A percentile compares a stretch with the other conserved stretches of the same genome.
Evolutionary conservation across 2,888 invertebrate genomes (phyloP).

Genomic region (Cephus runcator): DNA sequence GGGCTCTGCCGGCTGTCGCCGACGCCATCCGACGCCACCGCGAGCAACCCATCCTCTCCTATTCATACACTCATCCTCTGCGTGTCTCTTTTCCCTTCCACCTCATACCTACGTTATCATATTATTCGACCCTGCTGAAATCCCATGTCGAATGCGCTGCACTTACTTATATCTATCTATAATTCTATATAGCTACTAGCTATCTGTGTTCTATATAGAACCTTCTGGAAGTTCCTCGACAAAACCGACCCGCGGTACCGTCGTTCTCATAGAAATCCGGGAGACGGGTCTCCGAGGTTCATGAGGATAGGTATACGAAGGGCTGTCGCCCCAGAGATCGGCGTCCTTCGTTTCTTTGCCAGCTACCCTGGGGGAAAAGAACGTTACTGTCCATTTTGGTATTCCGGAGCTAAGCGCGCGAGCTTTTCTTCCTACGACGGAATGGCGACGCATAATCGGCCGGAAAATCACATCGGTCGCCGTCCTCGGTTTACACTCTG

Average conservation of each 20-base stretch:
- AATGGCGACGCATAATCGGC: constrained; percentile 2
- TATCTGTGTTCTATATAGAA: constrained; percentile 2
- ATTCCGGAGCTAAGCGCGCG: constrained; percentile 2
- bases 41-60: constrained; percentile 8
- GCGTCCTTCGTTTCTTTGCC: neutral
- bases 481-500: neutral
- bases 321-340: neutral
- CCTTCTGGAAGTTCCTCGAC: neutral
- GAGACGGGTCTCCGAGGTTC: neutral
- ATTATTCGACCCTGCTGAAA: constrained; percentile 17
- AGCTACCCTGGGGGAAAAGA: neutral
- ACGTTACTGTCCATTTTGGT: constrained; percentile 1
- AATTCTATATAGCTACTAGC: neutral
- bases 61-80: neutral
- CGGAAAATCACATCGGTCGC: neutral
- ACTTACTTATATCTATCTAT: neutral
- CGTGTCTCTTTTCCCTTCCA: neutral
- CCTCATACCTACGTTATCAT: constrained; percentile 17
- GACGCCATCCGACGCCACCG: constrained; percentile 27
- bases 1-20: constrained; percentile 48
- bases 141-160: neutral
- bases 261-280: neutral
- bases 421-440: neutral
- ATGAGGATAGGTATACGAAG: neutral
- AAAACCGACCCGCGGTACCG: neutral